These are phyloP conservation scores for Caenorhabditis afra DNA, from an alignment of 2,888 invertebrate species.

Conservation along the genomic window DNA sequence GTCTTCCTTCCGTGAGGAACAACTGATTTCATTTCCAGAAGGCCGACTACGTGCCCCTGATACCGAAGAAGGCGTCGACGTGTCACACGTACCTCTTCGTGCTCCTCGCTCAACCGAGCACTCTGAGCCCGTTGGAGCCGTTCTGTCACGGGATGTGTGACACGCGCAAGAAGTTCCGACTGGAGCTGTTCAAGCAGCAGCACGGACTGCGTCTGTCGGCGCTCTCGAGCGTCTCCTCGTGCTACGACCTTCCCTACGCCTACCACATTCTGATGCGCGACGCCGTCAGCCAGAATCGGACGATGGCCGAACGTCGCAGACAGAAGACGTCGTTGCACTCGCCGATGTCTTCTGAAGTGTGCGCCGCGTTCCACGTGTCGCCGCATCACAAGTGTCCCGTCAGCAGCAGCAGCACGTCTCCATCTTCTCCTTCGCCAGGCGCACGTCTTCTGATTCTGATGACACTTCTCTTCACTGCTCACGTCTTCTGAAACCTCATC, in stretches of 20 bases:
- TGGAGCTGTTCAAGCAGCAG: conserved; percentile 62
- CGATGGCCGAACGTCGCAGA: conserved; percentile 27
- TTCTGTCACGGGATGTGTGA: conserved; percentile 61
- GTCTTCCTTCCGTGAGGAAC: too few relatives aligned
- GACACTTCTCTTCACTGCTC: too few relatives aligned
- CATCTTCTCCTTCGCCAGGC: too few relatives aligned
- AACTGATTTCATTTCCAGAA: conserved; percentile 50
- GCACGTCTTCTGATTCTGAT: background rate
- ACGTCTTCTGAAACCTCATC: too few relatives aligned
- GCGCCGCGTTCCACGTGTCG: conserved; percentile 65
- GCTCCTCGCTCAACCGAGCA: conserved; percentile 54
- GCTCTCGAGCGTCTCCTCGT: conserved; percentile 71
- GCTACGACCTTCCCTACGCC: conserved; percentile 75
- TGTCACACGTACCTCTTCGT: conserved; percentile 62
- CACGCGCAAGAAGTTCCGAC: conserved; percentile 57
- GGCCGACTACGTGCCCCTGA: conserved; percentile 58
- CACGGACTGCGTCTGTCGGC: conserved; percentile 68
- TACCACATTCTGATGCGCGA: conserved; percentile 58
- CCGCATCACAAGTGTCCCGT: conserved; percentile 62
- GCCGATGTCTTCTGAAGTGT: conserved; percentile 59
- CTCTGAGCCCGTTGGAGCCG: conserved; percentile 23
- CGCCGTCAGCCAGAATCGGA: conserved; percentile 37
- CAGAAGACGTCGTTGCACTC: conserved; percentile 28
- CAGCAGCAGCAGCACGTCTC: background rate
- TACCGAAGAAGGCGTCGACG: conserved; percentile 60